Evolutionary conservation across 2,888 invertebrate genomes (phyloP), one percentile per base, ranked within the genome.

Genomic region (Heliconius sara): DNA sequence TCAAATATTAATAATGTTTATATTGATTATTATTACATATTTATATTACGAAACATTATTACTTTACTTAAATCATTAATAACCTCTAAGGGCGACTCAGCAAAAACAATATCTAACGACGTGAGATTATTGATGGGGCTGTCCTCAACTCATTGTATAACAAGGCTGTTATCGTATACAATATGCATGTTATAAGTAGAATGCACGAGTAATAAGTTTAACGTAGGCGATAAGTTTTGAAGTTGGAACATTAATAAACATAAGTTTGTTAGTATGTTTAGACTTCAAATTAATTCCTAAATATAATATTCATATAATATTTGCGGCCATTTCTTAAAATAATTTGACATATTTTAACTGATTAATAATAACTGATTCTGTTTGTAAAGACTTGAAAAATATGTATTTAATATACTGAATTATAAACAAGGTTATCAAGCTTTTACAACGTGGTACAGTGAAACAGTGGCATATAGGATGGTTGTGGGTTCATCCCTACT

Each of bases 81-180:
- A 22, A 19, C 22, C 30, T 39, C 34, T 39, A 1, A n/a, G 10
- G 9, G 34, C 10, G 22, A 10, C 67, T 34, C 3, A 39, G 22
- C 34, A 39, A 68, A 68, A 68, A 68, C 68, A 68, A 39, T n/a
- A 68, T 39, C 39, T n/a, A 22, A 39, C 22, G 67, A 39, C 67
- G n/a, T 39, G n/a, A 68, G 68, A 68, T 68, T n/a, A 68, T 68
- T 68, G 68, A 68, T 39, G 68, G 34, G 39, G 43, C 43, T n/a
- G 68, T 39, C n/a, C 68, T 16, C n/a, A 43, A 25, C 13, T 39
- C 7, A 43, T 25, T 68, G 13, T 43, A 43, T 6, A 43, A 39
- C 13, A n/a, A 22, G 10, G 67, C 34, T 3, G 67, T 22, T 34
- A 34, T 22, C 9, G 30, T 19, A 67, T 34, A 67, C 68, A 39